Conservation (phyloP, 2,797 vertebrate genomes). For the Centroberyx gerrardi region DNA sequence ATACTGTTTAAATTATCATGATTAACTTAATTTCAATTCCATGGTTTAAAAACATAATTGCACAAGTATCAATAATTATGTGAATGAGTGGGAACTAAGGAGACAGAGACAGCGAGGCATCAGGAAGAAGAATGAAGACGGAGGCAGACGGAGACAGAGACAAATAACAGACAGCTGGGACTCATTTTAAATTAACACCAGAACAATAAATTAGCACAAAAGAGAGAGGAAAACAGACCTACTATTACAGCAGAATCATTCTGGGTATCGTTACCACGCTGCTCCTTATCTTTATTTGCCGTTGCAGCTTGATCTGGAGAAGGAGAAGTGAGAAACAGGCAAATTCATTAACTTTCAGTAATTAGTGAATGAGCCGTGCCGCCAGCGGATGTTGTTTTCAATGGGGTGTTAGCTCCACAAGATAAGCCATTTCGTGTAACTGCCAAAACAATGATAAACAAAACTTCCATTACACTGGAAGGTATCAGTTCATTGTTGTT, state of each 20-base stretch:
- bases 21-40: conserved; percentile 4
- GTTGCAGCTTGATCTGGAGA: conserved; percentile 77
- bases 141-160: conserved; percentile 49
- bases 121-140: conserved; percentile 14
- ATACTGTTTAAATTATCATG: conserved; percentile 16
- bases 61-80: conserved; percentile 23
- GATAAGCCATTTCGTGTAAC: conserved; percentile 20
- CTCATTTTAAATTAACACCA: conserved; percentile 65
- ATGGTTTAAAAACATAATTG: conserved; percentile 11
- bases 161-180: conserved; percentile 65
- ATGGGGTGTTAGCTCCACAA: background rate
- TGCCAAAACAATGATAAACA: conserved; percentile 26
- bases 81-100: conserved; percentile 24
- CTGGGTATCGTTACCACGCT: conserved; percentile 86
- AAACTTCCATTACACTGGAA: conserved; percentile 32
- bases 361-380: conserved; percentile 21
- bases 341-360: conserved; percentile 46
- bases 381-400: conserved; percentile 5
- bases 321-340: conserved; percentile 39
- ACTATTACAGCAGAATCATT: conserved; percentile 94
- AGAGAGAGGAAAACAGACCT: conserved; percentile 85
- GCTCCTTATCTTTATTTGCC: conserved; percentile 86
- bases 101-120: conserved; percentile 25
- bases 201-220: conserved; percentile 44
- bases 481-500: conserved; percentile 17